phyloP scores from a whole-genome alignment of 2,113 vertebrate genomes.

The Sarotherodon lohbergeri region DNA sequence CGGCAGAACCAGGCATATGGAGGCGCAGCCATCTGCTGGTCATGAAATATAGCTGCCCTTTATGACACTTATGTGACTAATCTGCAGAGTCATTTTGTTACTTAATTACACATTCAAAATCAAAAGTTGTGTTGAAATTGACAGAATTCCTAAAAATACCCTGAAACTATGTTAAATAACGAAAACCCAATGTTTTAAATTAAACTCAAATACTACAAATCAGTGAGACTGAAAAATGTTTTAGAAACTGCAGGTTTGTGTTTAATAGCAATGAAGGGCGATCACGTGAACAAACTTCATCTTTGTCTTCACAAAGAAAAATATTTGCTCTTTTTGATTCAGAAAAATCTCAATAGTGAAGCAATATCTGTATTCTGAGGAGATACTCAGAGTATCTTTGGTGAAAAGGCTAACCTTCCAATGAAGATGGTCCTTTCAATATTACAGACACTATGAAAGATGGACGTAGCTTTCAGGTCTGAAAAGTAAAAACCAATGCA shows the following conservation, averaged over 20 bases:
- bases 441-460: neutral
- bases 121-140: neutral
- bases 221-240: neutral
- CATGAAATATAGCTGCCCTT: neutral
- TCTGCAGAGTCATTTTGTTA: neutral
- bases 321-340: neutral
- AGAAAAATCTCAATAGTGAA: neutral
- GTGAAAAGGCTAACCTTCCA: neutral
- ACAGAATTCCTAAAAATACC: neutral
- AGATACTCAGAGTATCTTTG: neutral
- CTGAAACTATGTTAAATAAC: neutral
- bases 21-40: neutral
- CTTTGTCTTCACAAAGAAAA: neutral
- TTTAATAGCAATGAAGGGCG: neutral
- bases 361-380: neutral
- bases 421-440: neutral
- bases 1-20: neutral
- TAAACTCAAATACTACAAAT: neutral
- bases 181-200: neutral
- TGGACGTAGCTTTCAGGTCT: neutral
- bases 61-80: neutral
- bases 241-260: neutral
- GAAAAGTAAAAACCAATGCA: neutral
- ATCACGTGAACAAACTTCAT: neutral
- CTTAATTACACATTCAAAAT: neutral